Percentiles rank a stretch among this genome's conserved stretches.
phyloP scores from a whole-genome alignment of 2,888 invertebrate species.

The Crossocerus cetratus region DNA sequence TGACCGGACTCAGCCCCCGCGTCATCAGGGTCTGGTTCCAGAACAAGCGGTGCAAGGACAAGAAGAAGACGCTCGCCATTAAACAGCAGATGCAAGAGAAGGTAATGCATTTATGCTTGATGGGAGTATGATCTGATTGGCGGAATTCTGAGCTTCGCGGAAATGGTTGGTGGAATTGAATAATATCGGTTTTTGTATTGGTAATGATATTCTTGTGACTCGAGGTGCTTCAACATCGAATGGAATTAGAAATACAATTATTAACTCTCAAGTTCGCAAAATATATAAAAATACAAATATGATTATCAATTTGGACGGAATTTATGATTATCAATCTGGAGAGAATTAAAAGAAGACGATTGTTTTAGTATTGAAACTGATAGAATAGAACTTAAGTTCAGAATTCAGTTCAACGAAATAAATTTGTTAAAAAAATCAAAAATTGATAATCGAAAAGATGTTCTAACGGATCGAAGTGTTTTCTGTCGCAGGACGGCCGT shows the following conservation, averaged over 20 bases:
- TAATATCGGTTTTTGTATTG: too few species aligned
- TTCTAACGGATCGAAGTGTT: conserved; percentile 78
- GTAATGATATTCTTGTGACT: too few species aligned
- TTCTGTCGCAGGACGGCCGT: conserved; percentile 90
- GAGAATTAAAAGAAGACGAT: neutral
- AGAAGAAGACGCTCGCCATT: conserved; percentile 97
- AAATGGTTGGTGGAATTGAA: too few species aligned
- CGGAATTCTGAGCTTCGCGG: neutral
- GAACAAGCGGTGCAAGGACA: conserved; percentile 98
- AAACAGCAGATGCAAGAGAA: conserved; percentile 99
- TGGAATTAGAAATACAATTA: too few species aligned
- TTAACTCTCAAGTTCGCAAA: too few species aligned
- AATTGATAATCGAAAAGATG: neutral
- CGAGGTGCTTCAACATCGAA: too few species aligned
- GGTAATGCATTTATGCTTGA: conserved; percentile 79
- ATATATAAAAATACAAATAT: too few species aligned
- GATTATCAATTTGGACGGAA: too few species aligned
- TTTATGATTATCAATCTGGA: too few species aligned
- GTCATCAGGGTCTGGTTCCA: conserved; percentile 99
- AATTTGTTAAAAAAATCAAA: neutral
- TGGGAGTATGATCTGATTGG: neutral
- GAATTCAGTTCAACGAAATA: too few species aligned
- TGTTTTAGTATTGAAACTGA: too few species aligned
- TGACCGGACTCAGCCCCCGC: conserved; percentile 97
- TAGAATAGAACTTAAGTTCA: too few species aligned